Conservation (phyloP, 2,888 invertebrate genomes). For the Agrotis exclamationis region DNA sequence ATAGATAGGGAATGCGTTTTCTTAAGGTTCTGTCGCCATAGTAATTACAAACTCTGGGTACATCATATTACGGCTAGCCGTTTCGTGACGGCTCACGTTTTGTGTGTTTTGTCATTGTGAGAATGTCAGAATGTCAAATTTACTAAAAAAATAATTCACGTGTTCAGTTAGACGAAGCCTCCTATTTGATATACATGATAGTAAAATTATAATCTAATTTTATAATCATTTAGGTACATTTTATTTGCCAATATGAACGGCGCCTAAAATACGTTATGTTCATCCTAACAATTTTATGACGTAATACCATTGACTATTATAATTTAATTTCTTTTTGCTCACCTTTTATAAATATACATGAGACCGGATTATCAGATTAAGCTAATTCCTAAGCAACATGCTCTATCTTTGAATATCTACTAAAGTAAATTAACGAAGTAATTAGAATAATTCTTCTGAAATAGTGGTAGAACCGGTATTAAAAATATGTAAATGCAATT, state of each 20-base stretch:
- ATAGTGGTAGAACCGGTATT: neutral
- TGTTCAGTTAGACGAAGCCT: too few species aligned
- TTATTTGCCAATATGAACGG: neutral
- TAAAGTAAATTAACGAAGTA: slow-evolving; percentile 4
- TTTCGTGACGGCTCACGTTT: too few species aligned
- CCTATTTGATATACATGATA: too few species aligned
- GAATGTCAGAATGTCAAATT: too few species aligned
- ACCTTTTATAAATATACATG: slow-evolving; percentile 7
- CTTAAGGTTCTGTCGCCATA: too few species aligned
- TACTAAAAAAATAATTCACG: too few species aligned
- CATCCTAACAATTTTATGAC: neutral
- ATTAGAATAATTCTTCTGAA: neutral
- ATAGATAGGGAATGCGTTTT: too few species aligned
- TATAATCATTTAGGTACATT: too few species aligned
- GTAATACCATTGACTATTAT: slow-evolving; percentile 11
- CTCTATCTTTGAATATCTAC: slow-evolving; percentile 9
- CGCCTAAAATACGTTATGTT: neutral
- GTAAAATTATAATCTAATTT: too few species aligned
- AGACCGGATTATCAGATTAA: neutral
- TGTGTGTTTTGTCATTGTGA: too few species aligned
- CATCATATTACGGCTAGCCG: too few species aligned
- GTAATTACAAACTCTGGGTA: too few species aligned
- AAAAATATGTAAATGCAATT: neutral
- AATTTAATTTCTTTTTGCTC: slow-evolving; percentile 12
- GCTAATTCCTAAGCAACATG: slow-evolving; percentile 4